phyloP scores from a whole-genome alignment of 2,888 invertebrate genomes.

The Machimus atricapillus region DNA sequence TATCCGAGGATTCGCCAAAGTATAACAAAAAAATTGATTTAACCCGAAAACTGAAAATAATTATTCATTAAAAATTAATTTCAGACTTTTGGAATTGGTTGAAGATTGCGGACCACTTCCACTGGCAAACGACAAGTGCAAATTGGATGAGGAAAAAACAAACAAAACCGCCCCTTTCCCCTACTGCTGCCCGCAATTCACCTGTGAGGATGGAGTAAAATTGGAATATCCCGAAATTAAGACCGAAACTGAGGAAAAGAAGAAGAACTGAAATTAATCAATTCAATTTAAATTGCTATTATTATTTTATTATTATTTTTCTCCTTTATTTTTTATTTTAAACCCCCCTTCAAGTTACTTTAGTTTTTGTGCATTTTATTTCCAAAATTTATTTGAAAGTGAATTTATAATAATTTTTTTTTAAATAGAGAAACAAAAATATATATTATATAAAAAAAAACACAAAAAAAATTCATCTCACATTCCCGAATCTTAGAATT shows the following conservation, averaged over 20 bases:
- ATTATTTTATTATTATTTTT: too few species aligned
- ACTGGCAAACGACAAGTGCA: conserved; percentile 86
- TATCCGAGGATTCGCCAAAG: conserved; percentile 74
- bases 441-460: too few species aligned
- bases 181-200: conserved; percentile 83
- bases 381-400: too few species aligned
- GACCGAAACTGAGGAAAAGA: conserved; percentile 60
- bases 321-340: neutral
- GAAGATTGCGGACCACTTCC: conserved; percentile 91
- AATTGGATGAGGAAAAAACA: conserved; percentile 82
- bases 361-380: neutral
- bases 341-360: neutral
- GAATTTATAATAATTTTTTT: too few species aligned
- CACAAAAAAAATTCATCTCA: too few species aligned
- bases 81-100: conserved; percentile 79
- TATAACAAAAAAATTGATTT: conserved; percentile 47
- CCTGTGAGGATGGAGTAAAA: conserved; percentile 84
- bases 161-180: conserved; percentile 91
- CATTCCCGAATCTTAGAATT: too few species aligned
- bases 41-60: neutral
- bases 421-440: too few species aligned
- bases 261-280: conserved; percentile 40
- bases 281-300: neutral
- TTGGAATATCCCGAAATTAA: conserved; percentile 84
- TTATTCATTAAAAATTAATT: neutral